Evolutionary conservation across 2,113 vertebrate genomes (phyloP), one percentile per base, ranked within the genome.

Genomic region (Poecile atricapillus): DNA sequence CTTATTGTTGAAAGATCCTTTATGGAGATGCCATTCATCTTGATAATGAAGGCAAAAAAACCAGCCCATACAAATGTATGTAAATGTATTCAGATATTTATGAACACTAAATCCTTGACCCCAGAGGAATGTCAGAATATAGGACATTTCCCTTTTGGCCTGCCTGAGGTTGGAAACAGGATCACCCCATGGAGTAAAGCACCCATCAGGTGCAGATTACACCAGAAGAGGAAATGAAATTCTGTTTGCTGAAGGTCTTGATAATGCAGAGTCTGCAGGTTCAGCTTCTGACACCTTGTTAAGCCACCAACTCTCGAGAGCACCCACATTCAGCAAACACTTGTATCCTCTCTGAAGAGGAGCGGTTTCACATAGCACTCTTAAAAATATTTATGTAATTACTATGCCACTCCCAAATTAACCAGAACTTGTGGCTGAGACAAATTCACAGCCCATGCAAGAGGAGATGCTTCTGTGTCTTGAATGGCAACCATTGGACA

Each of bases 31-130:
- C 16, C 37, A 76, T 74, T 81, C 37, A 55, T 63, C 63, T 73
- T 44, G 25, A 83, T 69, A 56, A 62, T 37, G 39, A 93, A 84
- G 95, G 21, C 0, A 70, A 58, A 80, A 67, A 44, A 3, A 8
- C 0, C 10, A 9, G 10, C 15, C 4, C 9, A n/a, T 22, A 64
- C 7, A 81, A 41, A 89, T 37, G 4, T 43, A 62, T 69, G 71
- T 39, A 89, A 89, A 91, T 73, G 44, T 37, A 74, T 84, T 70
- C 75, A 56, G 25, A 59, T 84, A 91, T 82, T 80, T 88, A n/a
- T 82, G 71, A 69, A 35, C 27, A 58, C 11, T 28, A 50, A 87
- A 89, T 65, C 37, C 50, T 65, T 46, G 71, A 68, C 39, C 83
- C 63, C 30, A 18, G 27, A 41, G 17, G 63, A 4, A 33, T 60